phyloP scores from a whole-genome alignment of 1,140 invertebrate genomes.

The Drosophila quadrilineata region DNA sequence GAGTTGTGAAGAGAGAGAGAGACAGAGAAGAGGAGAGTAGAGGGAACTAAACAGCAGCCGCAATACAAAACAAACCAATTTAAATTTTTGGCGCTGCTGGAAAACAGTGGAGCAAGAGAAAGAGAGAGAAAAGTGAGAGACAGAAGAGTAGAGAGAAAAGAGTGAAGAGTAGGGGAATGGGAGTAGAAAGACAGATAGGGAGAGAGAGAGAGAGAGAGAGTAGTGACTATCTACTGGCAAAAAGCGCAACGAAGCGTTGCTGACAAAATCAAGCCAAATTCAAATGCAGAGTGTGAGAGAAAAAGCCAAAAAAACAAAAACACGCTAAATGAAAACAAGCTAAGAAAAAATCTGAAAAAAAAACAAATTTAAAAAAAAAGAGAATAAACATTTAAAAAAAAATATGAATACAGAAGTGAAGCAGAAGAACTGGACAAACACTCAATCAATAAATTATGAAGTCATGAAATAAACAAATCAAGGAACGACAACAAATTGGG shows the following conservation, averaged over 20 bases:
- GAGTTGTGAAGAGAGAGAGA: constrained; percentile 46
- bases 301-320: neutral
- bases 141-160: constrained; percentile 18
- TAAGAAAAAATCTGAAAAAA: constrained; percentile 40
- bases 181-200: neutral
- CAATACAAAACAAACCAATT: neutral
- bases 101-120: neutral
- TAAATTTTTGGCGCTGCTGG: neutral
- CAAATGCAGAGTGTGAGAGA: constrained; percentile 35
- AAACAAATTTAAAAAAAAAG: neutral
- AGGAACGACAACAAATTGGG: constrained; percentile 45
- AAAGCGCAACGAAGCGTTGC: constrained; percentile 77
- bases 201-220: constrained; percentile 17
- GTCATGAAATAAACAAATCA: constrained; percentile 77
- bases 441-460: constrained; percentile 79
- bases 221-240: constrained; percentile 59
- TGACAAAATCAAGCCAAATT: constrained; percentile 69
- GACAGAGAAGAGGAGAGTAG: neutral
- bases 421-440: constrained; percentile 54
- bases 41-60: constrained; percentile 20
- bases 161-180: constrained; percentile 11
- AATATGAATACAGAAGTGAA: neutral
- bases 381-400: neutral
- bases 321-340: neutral
- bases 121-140: neutral